Base-by-base conservation (phyloP, 2,888 invertebrate genomes). In the Cenopis cana region DNA sequence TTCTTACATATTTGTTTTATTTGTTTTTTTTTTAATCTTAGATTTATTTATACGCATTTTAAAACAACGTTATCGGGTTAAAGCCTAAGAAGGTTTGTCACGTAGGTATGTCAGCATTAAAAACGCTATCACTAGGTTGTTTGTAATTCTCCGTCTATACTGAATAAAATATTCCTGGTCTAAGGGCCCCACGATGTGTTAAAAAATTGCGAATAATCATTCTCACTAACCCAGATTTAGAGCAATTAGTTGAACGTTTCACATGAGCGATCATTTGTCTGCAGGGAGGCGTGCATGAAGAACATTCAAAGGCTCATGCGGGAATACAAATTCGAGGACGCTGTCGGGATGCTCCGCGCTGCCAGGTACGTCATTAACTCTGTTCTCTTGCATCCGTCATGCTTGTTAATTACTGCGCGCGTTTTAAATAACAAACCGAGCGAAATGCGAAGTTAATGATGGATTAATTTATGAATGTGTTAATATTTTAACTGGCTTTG, bases 251-350 rank as follows among this genome's bases (percentile, higher is more conserved):
- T 24, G 54, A 68, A 54, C 57, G 33, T 62, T 68, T 29, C 68
- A 64, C 50, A 55, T 62, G 29, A 59, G 18, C 72, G 56, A 64
- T 75, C 69, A 38, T 75, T 75, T 90, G 68, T 76, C 74, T 90
- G 62, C 90, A 98, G 98, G 88, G 95, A 95, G 74, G 96, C 97
- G 81, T 97, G 98, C 72, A 97, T 99, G 97, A 95, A 96, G 84
- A 96, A 95, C 79, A 96, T 98, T 77, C 98, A 98, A 86, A 95
- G 95, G 80, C 93, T 95, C 74, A 92, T 99, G 86, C 95, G 97
- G 60, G 94, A 94, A 65, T 95, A 95, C 72, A 95, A 96, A 78
- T 95, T 96, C 77, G 97, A 97, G 82, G 95, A 96, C 78, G 97
- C 98, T 14, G 94, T 98, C 49, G 96, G 96, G 73, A 93, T 98